These are phyloP conservation scores for Pterophyllum scalare DNA, from an alignment of 2,113 vertebrate species.

Conservation along the genomic window DNA sequence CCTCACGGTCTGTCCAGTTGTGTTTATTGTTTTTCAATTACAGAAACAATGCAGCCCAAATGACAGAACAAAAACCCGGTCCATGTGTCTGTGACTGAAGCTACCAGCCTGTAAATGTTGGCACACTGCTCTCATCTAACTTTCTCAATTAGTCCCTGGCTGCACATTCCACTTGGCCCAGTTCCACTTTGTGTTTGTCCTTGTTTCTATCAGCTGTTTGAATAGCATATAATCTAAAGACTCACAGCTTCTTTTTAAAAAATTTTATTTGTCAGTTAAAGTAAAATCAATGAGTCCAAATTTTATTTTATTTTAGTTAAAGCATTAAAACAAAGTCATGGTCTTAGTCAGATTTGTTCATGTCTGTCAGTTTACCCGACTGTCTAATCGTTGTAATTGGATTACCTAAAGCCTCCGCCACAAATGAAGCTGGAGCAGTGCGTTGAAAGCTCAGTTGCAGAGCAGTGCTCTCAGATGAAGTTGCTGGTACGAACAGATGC, in stretches of 20 bases:
- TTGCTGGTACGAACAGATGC: neutral
- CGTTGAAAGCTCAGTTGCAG: conserved; percentile 22
- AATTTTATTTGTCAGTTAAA: neutral
- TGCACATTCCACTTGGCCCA: conserved; percentile 17
- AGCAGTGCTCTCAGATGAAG: conserved; percentile 14
- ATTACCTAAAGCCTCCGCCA: conserved; percentile 59
- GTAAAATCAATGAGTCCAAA: neutral
- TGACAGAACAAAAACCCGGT: neutral
- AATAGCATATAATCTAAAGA: neutral
- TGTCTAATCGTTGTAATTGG: conserved; percentile 64
- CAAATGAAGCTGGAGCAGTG: conserved; percentile 34
- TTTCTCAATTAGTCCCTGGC: conserved; percentile 28
- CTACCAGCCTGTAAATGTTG: conserved; percentile 1
- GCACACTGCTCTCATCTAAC: conserved; percentile 14
- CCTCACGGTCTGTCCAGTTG: accelerated
- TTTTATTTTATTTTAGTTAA: neutral
- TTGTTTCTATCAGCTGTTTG: neutral
- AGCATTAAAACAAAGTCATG: neutral
- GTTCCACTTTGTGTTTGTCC: conserved; percentile 17
- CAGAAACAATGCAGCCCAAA: neutral
- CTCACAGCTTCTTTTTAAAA: neutral
- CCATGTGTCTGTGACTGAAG: conserved; percentile 9
- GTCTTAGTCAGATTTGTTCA: neutral
- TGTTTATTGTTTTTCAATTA: conserved; percentile 23
- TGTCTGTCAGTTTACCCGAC: conserved; percentile 39